Evolutionary conservation across 2,888 invertebrate species (phyloP).

Genomic region (Pachycephus smyrnensis): DNA sequence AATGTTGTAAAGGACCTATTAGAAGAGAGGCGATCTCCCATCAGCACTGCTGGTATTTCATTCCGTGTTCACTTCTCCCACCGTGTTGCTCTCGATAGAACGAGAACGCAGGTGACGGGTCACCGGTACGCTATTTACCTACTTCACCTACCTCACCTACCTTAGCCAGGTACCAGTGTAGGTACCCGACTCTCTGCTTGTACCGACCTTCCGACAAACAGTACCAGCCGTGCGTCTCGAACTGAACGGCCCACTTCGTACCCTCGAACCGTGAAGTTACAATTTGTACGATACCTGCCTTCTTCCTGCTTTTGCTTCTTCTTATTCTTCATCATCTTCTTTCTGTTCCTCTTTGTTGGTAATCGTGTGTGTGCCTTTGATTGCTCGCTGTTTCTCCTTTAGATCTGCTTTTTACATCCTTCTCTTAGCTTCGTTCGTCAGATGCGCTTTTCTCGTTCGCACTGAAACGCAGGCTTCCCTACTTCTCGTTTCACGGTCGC

Average conservation of each 20-base stretch:
- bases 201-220: slow-evolving; percentile 24
- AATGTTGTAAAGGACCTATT: neutral
- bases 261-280: neutral
- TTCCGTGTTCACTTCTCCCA: slow-evolving; percentile 47
- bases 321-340: neutral
- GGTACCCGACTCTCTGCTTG: neutral
- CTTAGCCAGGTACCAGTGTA: neutral
- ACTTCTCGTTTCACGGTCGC: neutral
- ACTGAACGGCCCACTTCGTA: slow-evolving; percentile 3
- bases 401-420: neutral
- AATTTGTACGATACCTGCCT: neutral
- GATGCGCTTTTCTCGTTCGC: neutral
- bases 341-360: neutral
- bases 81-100: slow-evolving; percentile 64
- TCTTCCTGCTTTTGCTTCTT: neutral
- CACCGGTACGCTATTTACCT: slow-evolving; percentile 66
- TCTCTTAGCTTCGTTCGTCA: neutral
- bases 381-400: neutral
- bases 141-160: slow-evolving; percentile 61
- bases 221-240: slow-evolving; percentile 6
- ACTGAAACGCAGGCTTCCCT: neutral
- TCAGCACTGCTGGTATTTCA: neutral
- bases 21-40: neutral
- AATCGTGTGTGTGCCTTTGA: neutral
- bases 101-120: slow-evolving; percentile 67